Evolutionary conservation across 2,113 vertebrate species (phyloP), one percentile per base, ranked within the genome.

Genomic region (Diadophis punctatus): DNA sequence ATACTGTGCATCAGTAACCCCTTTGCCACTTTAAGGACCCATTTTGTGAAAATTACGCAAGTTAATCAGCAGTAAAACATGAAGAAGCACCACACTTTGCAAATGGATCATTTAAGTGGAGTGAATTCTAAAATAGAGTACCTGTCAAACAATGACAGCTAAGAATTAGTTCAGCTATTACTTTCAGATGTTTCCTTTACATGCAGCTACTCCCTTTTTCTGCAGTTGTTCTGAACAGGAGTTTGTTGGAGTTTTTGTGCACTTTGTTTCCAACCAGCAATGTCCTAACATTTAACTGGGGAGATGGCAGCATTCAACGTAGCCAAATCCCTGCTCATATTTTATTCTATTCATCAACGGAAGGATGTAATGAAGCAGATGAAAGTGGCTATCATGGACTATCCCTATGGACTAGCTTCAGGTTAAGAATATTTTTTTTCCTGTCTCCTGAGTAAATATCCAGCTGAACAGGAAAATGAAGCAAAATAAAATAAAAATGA

Each of bases 11-110:
- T 23, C 51, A 27, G 23, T 90, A 16, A 53, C 12, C 34, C 23
- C 68, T 39, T 25, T 51, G 43, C 51, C 53, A 14, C 43, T 25
- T 6, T 55, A 85, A 30, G 22, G 68, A 48, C 51, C 90, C 22
- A 23, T 90, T 52, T 52, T 34, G 22, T 55, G 68, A 84, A 96
- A 94, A 89, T 39, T 56, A 93, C 30, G 63, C 53, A 85, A 93
- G 68, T 86, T 51, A 96, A 95, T 94, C 93, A 95, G 74, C 51
- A 92, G 46, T 68, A 22, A 88, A 58, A 27, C 88, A 60, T 23
- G 53, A 58, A 56, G 18, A 46, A 30, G 46, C 2, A 0, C 30
- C 25, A 63, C 16, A 51, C 18, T 51, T 68, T 90, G 30, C 30
- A 51, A 34, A 18, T 16, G 90, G 12, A 53, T 53, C 53, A 11